Evolutionary conservation across 2,797 vertebrate species (phyloP).

Genomic region (Spinibarbus caldwelli): DNA sequence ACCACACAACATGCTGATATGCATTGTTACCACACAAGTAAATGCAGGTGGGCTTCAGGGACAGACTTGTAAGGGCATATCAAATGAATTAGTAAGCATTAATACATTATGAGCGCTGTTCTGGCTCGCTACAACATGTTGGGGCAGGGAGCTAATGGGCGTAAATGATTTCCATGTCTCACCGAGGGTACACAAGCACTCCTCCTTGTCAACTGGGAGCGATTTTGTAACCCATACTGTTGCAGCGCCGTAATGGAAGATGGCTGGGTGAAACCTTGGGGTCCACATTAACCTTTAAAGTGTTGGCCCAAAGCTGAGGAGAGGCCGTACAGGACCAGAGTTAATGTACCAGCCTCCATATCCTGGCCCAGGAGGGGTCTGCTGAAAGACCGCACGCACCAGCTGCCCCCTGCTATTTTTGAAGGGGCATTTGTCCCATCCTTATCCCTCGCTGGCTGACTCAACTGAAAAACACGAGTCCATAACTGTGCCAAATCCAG

Average conservation of each 20-base stretch:
- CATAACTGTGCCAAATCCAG: conserved; percentile 6
- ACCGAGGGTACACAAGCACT: conserved; percentile 77
- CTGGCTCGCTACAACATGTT: conserved; percentile 63
- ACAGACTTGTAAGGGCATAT: conserved; percentile 55
- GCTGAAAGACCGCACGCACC: conserved; percentile 83
- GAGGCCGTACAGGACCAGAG: conserved; percentile 27
- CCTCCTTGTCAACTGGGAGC: conserved; percentile 66
- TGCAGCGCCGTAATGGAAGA: conserved; percentile 64
- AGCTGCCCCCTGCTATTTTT: conserved; percentile 86
- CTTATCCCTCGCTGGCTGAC: conserved; percentile 79
- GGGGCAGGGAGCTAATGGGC: conserved; percentile 75
- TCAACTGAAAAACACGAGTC: conserved; percentile 75
- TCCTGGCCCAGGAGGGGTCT: conserved; percentile 76
- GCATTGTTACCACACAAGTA: conserved; percentile 53
- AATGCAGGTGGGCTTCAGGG: conserved; percentile 60
- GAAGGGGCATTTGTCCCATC: conserved; percentile 85
- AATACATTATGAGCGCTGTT: conserved; percentile 70
- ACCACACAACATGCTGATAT: conserved; percentile 41
- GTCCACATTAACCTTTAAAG: conserved; percentile 66
- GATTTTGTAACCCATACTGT: conserved; percentile 66
- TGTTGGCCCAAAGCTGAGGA: conserved; percentile 45
- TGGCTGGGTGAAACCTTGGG: conserved; percentile 57
- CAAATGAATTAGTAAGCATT: conserved; percentile 69
- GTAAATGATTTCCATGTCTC: conserved; percentile 83
- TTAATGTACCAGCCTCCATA: conserved; percentile 60